Conservation (phyloP, 1,140 invertebrate genomes). For the Drosophila pandora region DNA sequence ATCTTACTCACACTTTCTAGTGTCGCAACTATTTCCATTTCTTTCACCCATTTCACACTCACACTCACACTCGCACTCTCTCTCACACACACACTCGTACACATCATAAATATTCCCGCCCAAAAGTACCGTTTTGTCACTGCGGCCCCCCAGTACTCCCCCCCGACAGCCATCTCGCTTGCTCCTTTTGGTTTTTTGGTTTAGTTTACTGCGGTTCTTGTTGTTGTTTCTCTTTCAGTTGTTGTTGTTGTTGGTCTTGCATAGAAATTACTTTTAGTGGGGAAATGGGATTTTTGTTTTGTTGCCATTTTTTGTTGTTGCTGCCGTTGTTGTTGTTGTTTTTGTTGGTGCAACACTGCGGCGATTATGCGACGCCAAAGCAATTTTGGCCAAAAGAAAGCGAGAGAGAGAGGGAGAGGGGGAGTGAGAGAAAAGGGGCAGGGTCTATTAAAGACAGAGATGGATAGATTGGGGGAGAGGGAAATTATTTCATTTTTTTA, state of each 20-base stretch:
- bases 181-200: not conserved
- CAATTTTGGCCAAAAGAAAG: slow-evolving; percentile 41
- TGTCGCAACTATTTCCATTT: slow-evolving; percentile 2
- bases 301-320: slow-evolving; percentile 3
- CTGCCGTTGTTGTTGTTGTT: slow-evolving; percentile 23
- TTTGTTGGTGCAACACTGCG: slow-evolving; percentile 44
- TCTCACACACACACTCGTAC: slow-evolving; percentile 24
- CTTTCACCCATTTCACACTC: not conserved
- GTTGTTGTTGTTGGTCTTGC: slow-evolving; percentile 29
- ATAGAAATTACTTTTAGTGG: slow-evolving; percentile 64
- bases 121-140: slow-evolving; percentile 70
- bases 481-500: not conserved
- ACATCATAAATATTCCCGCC: slow-evolving; percentile 67
- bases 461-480: not conserved
- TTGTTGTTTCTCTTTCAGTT: slow-evolving; percentile 9
- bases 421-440: not conserved
- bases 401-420: not conserved
- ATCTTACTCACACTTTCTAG: not conserved
- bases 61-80: not conserved
- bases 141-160: not conserved
- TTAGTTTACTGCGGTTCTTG: slow-evolving; percentile 6
- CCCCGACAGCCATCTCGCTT: not conserved
- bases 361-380: slow-evolving; percentile 61
- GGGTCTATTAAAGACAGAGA: slow-evolving; percentile 1
- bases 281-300: slow-evolving; percentile 37